Evolutionary conservation across 1,140 invertebrate species (phyloP).

Genomic region (Zophobas atratus): DNA sequence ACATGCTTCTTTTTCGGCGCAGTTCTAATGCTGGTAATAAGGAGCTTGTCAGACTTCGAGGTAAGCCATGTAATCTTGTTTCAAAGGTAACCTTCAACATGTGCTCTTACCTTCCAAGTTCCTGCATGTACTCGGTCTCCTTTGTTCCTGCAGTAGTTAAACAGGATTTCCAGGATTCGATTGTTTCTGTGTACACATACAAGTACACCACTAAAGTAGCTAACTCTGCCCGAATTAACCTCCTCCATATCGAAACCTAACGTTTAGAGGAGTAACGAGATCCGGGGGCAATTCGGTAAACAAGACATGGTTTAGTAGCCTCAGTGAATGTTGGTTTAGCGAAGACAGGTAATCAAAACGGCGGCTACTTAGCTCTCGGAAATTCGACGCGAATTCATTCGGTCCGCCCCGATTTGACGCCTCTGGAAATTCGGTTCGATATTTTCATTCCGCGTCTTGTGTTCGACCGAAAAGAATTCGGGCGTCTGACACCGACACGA

Average conservation of each 20-base stretch:
- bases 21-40: conserved; percentile 74
- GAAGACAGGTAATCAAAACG: conserved; percentile 13
- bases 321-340: conserved; percentile 29
- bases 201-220: conserved; percentile 1
- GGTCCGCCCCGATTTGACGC: neutral
- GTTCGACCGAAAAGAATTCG: conserved; percentile 14
- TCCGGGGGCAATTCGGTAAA: neutral
- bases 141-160: conserved; percentile 31
- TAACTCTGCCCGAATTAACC: conserved; percentile 23
- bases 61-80: conserved; percentile 66
- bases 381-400: neutral
- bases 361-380: neutral
- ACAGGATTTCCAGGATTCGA: conserved; percentile 31
- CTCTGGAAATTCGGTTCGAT: conserved; percentile 11
- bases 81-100: neutral
- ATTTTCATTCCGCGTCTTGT: conserved; percentile 1
- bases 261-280: neutral
- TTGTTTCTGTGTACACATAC: conserved; percentile 37
- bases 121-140: conserved; percentile 2
- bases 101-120: neutral
- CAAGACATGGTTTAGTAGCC: conserved; percentile 2
- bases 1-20: conserved; percentile 79
- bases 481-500: conserved; percentile 20
- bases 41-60: conserved; percentile 78
- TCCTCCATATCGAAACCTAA: conserved; percentile 6